These are phyloP conservation scores for Omphaloscelis lunosa DNA, from an alignment of 2,888 invertebrate genomes.

Conservation along the genomic window DNA sequence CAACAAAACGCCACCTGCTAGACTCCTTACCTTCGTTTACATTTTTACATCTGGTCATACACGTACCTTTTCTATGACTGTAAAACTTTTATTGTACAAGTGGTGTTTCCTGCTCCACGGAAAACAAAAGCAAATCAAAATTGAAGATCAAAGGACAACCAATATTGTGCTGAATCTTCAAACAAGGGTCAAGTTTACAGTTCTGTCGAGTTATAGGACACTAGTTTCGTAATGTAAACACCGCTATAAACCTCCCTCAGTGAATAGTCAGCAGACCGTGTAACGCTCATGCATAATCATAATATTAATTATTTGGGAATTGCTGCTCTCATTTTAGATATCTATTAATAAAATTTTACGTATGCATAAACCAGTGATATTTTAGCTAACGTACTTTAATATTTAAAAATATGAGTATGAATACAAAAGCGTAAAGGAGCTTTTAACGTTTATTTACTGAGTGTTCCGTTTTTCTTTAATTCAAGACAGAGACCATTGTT, in stretches of 20 bases:
- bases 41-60: too few species aligned
- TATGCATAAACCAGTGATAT: not conserved
- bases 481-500: conserved; percentile 3
- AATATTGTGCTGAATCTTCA: not conserved
- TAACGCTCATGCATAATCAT: conserved; percentile 50
- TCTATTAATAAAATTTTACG: conserved; percentile 16
- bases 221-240: conserved; percentile 39
- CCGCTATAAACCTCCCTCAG: conserved; percentile 17
- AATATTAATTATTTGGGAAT: conserved; percentile 34
- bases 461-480: conserved; percentile 17
- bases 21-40: too few species aligned
- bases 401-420: not conserved
- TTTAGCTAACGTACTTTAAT: not conserved
- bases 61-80: too few species aligned
- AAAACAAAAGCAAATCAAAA: too few species aligned
- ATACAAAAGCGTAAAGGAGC: conserved; percentile 7
- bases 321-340: conserved; percentile 14
- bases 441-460: conserved; percentile 22
- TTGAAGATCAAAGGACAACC: not conserved
- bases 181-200: conserved; percentile 16
- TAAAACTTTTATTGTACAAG: too few species aligned
- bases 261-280: conserved; percentile 35
- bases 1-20: too few species aligned
- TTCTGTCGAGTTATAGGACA: conserved; percentile 27
- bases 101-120: too few species aligned